phyloP scores from a whole-genome alignment of 1,140 invertebrate genomes.

The Neodiprion virginianus region DNA sequence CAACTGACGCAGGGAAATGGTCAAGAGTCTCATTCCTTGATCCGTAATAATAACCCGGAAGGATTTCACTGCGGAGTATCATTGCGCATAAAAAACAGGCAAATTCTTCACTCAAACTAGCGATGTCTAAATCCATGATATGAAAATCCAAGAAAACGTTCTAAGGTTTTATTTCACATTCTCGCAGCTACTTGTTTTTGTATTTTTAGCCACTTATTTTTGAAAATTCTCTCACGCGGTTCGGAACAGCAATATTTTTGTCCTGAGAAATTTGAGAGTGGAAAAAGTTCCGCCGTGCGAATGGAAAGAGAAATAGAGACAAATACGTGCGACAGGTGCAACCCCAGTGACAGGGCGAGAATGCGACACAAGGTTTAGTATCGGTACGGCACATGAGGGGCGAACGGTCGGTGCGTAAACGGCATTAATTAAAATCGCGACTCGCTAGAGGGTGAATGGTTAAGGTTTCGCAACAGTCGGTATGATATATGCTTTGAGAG shows the following conservation, averaged over 20 bases:
- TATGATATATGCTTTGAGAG: not conserved
- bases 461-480: not conserved
- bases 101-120: too few relatives aligned
- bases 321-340: not conserved
- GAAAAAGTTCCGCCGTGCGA: not conserved
- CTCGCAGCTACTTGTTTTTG: too few relatives aligned
- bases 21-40: not conserved
- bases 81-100: too few relatives aligned
- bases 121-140: too few relatives aligned
- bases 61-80: not conserved
- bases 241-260: too few relatives aligned
- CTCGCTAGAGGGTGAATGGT: not conserved
- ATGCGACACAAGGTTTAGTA: not conserved
- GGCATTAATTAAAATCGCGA: conserved; percentile 4
- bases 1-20: not conserved
- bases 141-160: too few relatives aligned
- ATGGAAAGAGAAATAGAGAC: not conserved
- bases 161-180: too few relatives aligned
- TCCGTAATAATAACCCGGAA: not conserved
- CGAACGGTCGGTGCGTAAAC: not conserved
- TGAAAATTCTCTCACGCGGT: too few relatives aligned
- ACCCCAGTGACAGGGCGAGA: not conserved
- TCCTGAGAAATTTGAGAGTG: too few relatives aligned
- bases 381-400: not conserved
- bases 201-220: too few relatives aligned